Percentiles rank a stretch among this genome's conserved stretches.
These are phyloP conservation scores for Pyralis farinalis DNA, from an alignment of 2,888 invertebrate genomes.

Conservation along the genomic window DNA sequence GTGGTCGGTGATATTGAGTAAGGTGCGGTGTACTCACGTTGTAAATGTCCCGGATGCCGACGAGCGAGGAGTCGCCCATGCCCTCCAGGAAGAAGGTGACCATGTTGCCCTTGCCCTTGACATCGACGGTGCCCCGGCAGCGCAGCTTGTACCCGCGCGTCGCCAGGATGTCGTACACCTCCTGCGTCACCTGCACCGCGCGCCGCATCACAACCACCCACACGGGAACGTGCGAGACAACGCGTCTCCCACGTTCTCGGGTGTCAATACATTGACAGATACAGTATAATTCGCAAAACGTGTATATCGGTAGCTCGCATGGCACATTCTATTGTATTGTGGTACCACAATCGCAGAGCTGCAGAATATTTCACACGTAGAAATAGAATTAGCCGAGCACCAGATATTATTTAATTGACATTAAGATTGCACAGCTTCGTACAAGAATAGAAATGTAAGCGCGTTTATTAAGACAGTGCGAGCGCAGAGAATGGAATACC, in stretches of 20 bases:
- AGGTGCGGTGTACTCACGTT: slow-evolving; percentile 33
- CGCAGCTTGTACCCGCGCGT: slow-evolving; percentile 89
- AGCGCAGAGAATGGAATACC: too few relatives aligned
- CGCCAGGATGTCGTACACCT: slow-evolving; percentile 90
- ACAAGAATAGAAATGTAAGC: too few relatives aligned
- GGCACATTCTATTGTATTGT: slow-evolving; percentile 26
- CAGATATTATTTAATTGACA: not conserved
- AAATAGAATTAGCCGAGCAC: too few relatives aligned
- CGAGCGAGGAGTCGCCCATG: slow-evolving; percentile 36
- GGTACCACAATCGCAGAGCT: slow-evolving; percentile 50
- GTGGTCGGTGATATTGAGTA: too few relatives aligned
- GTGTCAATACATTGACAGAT: too few relatives aligned
- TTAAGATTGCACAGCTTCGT: too few relatives aligned
- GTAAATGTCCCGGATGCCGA: slow-evolving; percentile 41
- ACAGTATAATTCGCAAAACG: not conserved
- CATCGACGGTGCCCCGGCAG: slow-evolving; percentile 93
- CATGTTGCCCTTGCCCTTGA: slow-evolving; percentile 98
- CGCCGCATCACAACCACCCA: not conserved
- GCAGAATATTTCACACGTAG: not conserved
- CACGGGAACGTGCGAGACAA: too few relatives aligned
- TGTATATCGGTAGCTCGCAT: slow-evolving; percentile 3
- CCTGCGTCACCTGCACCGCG: slow-evolving; percentile 88
- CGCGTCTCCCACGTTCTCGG: too few relatives aligned
- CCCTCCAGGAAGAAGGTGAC: slow-evolving; percentile 91
- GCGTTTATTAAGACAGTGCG: not conserved